Percentiles rank a stretch among this genome's conserved stretches.
phyloP scores from a whole-genome alignment of 2,888 invertebrate genomes.

The Dendrolimus pini region DNA sequence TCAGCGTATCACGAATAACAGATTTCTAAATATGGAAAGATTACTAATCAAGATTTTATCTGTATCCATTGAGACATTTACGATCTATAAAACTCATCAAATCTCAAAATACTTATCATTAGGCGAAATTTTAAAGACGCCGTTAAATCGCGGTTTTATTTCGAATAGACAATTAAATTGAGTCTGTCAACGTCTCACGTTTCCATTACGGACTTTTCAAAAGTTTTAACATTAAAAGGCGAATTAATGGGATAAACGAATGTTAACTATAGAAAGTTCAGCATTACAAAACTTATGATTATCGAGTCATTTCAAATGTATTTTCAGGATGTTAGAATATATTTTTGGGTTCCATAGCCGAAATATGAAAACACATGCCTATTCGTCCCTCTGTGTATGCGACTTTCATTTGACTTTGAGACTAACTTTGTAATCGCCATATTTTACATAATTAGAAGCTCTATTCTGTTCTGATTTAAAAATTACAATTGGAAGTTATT shows the following conservation, averaged over 20 bases:
- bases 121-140: background rate
- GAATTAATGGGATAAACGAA: background rate
- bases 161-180: background rate
- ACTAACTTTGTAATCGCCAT: no score
- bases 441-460: no score
- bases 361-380: no score
- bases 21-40: background rate
- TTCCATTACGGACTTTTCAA: background rate
- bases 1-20: background rate
- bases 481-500: no score
- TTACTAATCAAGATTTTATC: slow-evolving; percentile 5
- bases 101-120: background rate
- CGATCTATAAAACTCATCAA: slow-evolving; percentile 7
- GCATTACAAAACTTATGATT: slow-evolving; percentile 18
- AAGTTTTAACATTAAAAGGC: slow-evolving; percentile 11
- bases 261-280: background rate
- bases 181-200: background rate
- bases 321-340: no score
- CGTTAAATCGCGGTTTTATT: background rate
- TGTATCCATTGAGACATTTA: slow-evolving; percentile 5
- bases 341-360: no score
- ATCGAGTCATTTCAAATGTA: slow-evolving; percentile 6
- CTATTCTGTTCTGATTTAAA: no score
- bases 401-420: no score
- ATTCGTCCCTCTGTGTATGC: no score